These are phyloP conservation scores for Drosophila kuntzei DNA, from an alignment of 2,888 invertebrate species.

Conservation along the genomic window DNA sequence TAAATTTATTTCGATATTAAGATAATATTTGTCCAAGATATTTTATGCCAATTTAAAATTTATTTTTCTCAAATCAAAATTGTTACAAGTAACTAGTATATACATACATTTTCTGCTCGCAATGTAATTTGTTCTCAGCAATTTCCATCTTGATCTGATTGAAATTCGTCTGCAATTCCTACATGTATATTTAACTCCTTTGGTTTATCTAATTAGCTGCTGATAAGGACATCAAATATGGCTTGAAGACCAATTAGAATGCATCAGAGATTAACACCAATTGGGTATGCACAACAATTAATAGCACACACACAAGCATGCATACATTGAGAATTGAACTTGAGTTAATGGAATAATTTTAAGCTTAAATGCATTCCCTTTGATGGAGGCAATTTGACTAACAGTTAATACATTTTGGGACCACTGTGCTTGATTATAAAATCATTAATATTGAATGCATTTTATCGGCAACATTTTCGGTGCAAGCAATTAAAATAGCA, in stretches of 20 bases:
- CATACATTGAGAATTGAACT: neutral
- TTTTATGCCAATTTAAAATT: neutral
- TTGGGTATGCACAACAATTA: conserved; percentile 25
- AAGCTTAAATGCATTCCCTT: conserved; percentile 3
- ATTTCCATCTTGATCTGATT: neutral
- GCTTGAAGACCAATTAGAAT: conserved; percentile 20
- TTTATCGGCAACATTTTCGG: conserved; percentile 4
- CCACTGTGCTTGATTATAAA: conserved; percentile 17
- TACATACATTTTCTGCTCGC: neutral
- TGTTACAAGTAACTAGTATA: neutral
- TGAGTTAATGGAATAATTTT: conserved; percentile 1
- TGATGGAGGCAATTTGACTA: conserved; percentile 4
- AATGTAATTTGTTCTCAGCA: neutral
- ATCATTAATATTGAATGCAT: conserved; percentile 34
- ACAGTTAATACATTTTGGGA: conserved; percentile 5
- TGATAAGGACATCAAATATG: conserved; percentile 11
- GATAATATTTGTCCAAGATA: neutral
- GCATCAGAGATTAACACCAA: conserved; percentile 26
- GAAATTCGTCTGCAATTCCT: neutral
- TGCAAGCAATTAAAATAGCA: conserved; percentile 3
- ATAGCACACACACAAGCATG: conserved; percentile 1
- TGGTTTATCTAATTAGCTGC: conserved; percentile 15
- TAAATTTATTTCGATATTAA: no score
- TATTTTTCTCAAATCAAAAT: neutral
- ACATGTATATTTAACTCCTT: neutral